Percentiles rank a stretch among this genome's conserved stretches.
Evolutionary conservation across 2,888 invertebrate species (phyloP).

Genomic region (Pristionchus entomophagus): DNA sequence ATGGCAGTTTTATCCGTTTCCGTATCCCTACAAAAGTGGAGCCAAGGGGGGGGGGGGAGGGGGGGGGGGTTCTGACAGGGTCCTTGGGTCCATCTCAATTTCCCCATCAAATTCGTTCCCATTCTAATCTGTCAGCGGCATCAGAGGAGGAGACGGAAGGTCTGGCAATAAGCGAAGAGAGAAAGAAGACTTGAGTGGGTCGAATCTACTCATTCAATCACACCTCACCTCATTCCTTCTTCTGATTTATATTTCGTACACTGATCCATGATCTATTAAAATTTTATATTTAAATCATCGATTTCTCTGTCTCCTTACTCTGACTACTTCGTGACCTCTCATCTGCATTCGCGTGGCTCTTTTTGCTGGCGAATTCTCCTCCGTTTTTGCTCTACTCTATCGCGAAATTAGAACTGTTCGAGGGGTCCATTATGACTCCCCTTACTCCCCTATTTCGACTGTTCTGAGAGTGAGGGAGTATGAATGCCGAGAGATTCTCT

Average conservation of each 20-base stretch:
- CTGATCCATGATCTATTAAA: no score
- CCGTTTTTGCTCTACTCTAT: neutral
- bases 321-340: neutral
- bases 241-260: neutral
- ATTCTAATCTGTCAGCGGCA: constrained; percentile 36
- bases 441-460: neutral
- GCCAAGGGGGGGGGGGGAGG: no score
- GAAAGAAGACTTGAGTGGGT: neutral
- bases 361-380: neutral
- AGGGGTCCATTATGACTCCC: neutral
- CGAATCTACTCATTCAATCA: no score
- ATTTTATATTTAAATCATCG: no score
- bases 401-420: neutral
- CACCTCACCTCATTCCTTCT: neutral
- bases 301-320: neutral
- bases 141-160: constrained; percentile 5
- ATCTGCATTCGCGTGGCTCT: neutral
- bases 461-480: neutral
- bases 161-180: constrained; percentile 14
- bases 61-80: constrained; percentile 20
- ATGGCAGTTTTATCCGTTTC: no score
- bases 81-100: constrained; percentile 34
- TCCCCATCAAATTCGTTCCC: constrained; percentile 40
- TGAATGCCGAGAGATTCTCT: no score
- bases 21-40: no score